phyloP scores from a whole-genome alignment of 1,140 invertebrate genomes.

The Sitophilus oryzae region DNA sequence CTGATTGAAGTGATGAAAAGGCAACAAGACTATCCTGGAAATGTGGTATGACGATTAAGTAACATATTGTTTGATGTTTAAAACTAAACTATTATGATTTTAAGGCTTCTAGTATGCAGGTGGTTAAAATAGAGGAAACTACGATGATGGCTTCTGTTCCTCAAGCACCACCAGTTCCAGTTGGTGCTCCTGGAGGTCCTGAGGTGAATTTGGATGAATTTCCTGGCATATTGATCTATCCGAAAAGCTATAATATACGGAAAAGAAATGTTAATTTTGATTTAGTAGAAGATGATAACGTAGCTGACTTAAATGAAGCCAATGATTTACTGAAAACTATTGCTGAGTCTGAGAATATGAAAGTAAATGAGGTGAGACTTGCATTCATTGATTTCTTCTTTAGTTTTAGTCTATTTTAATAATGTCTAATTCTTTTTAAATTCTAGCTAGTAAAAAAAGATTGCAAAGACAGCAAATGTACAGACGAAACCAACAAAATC shows the following conservation, averaged over 20 bases:
- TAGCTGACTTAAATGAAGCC: no score
- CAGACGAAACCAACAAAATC: constrained; percentile 14
- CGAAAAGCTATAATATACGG: constrained; percentile 2
- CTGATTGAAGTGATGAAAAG: constrained; percentile 19
- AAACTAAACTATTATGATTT: no score
- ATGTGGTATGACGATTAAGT: constrained; percentile 6
- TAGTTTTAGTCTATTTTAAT: not conserved
- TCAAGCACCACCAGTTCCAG: not conserved
- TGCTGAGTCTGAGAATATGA: not conserved
- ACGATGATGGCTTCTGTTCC: no score
- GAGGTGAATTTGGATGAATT: not conserved
- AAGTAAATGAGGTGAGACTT: not conserved
- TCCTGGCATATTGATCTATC: constrained; percentile 14
- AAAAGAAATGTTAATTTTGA: constrained; percentile 2
- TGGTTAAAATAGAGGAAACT: no score
- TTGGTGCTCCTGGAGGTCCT: not conserved
- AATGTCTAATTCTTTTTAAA: constrained; percentile 3
- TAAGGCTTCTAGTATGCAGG: no score
- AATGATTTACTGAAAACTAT: no score
- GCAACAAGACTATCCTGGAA: constrained; percentile 6
- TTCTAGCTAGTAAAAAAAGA: constrained; percentile 9
- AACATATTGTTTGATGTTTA: no score
- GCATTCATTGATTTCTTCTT: no score
- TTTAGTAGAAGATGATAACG: not conserved
- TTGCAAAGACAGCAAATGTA: constrained; percentile 11